These are phyloP conservation scores for Drosophila anomelani DNA, from an alignment of 2,888 invertebrate genomes.

Conservation along the genomic window DNA sequence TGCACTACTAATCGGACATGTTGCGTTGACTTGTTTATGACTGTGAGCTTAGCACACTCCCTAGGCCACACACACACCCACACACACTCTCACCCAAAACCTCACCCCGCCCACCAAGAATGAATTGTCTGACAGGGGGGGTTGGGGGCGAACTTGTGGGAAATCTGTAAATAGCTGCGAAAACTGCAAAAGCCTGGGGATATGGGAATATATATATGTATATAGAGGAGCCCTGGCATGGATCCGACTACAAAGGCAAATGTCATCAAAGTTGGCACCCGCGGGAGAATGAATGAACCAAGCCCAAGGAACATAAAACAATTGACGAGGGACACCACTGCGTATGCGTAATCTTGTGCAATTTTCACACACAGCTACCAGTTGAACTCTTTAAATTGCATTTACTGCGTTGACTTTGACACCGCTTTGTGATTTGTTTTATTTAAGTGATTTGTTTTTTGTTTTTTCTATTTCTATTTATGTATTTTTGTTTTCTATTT, in stretches of 20 bases:
- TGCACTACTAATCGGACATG: conserved; percentile 78
- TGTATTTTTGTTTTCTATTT: conserved; percentile 1
- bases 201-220: conserved; percentile 20
- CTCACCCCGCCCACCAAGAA: conserved; percentile 20
- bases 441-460: conserved; percentile 9
- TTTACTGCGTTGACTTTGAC: conserved; percentile 48
- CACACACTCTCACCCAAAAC: conserved; percentile 8
- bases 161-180: conserved; percentile 78
- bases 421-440: conserved; percentile 7
- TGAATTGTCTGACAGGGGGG: conserved; percentile 59
- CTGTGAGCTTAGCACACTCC: conserved; percentile 65
- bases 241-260: conserved; percentile 40
- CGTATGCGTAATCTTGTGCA: conserved; percentile 71
- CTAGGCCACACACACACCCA: conserved; percentile 8
- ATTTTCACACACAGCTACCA: conserved; percentile 23
- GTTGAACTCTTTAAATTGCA: conserved; percentile 32
- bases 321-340: conserved; percentile 47
- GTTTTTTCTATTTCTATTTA: conserved; percentile 1
- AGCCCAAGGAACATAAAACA: conserved; percentile 26
- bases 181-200: conserved; percentile 59
- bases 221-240: conserved; percentile 15
- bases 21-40: conserved; percentile 79
- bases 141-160: conserved; percentile 67
- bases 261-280: conserved; percentile 53
- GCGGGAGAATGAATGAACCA: conserved; percentile 32